Evolutionary conservation across 1,140 invertebrate species (phyloP).

Genomic region (Reticulitermes speratus): DNA sequence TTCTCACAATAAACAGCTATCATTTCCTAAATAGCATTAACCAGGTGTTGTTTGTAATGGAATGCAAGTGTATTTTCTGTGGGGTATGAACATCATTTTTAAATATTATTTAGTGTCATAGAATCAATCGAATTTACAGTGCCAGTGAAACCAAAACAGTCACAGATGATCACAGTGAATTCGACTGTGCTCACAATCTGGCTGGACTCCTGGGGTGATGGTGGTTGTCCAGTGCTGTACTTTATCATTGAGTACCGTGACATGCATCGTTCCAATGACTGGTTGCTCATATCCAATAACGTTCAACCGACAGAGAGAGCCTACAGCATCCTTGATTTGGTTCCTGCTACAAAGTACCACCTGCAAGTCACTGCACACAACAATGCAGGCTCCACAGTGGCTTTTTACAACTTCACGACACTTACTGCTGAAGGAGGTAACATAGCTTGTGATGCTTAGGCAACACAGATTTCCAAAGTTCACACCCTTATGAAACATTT

Average conservation of each 20-base stretch:
- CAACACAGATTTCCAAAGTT: background rate
- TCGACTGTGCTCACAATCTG: constrained; percentile 86
- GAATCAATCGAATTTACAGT: constrained; percentile 48
- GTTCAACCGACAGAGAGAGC: constrained; percentile 74
- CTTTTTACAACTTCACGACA: constrained; percentile 84
- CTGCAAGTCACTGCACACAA: constrained; percentile 87
- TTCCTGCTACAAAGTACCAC: constrained; percentile 82
- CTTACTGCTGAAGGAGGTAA: constrained; percentile 70
- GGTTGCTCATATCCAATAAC: constrained; percentile 73
- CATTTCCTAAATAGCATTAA: too few relatives aligned
- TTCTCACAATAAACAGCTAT: too few relatives aligned
- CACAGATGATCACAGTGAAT: constrained; percentile 82
- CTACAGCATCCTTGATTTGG: constrained; percentile 75
- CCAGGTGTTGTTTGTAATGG: too few relatives aligned
- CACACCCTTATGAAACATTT: background rate
- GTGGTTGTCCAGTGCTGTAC: constrained; percentile 84
- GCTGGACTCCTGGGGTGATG: constrained; percentile 84
- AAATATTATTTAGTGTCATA: too few relatives aligned
- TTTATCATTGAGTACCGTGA: constrained; percentile 80
- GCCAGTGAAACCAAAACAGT: constrained; percentile 75
- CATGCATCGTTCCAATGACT: constrained; percentile 47
- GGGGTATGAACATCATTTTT: too few relatives aligned
- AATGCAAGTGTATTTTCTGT: too few relatives aligned
- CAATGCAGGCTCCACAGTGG: constrained; percentile 85
- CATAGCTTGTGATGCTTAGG: background rate